A percentile compares a stretch with the other conserved stretches of the same genome.
These are phyloP conservation scores for Nymphicus hollandicus DNA, from an alignment of 2,113 vertebrate genomes.

Conservation along the genomic window DNA sequence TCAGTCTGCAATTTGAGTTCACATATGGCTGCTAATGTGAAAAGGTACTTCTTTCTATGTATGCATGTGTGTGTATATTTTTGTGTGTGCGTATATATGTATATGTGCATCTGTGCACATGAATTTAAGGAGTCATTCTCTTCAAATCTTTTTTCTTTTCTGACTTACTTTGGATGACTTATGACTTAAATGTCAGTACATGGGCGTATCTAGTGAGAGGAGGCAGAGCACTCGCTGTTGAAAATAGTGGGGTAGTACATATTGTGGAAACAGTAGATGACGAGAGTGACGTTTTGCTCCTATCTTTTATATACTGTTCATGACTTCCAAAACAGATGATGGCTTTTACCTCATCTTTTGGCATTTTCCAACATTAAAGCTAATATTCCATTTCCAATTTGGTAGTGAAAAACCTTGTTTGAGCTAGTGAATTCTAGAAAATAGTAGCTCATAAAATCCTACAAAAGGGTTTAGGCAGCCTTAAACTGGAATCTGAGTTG, in stretches of 20 bases:
- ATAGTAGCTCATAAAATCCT: background rate
- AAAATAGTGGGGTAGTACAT: background rate
- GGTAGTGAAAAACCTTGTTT: background rate
- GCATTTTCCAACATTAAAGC: background rate
- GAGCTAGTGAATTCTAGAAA: background rate
- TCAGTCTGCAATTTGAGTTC: background rate
- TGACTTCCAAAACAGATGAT: background rate
- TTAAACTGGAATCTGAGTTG: background rate
- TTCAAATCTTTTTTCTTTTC: background rate
- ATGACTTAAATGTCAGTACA: background rate
- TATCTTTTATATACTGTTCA: background rate
- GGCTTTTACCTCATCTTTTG: background rate
- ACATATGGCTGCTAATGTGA: background rate
- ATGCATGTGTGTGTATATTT: background rate
- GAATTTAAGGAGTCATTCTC: background rate
- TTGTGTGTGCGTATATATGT: background rate
- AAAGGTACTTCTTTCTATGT: background rate
- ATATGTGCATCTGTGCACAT: too few relatives aligned
- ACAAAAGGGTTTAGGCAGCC: background rate
- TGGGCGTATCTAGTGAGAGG: background rate
- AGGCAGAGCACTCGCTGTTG: background rate
- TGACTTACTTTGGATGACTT: background rate
- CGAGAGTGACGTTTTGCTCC: background rate
- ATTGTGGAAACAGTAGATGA: background rate
- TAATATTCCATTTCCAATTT: background rate